Evolutionary conservation across 1,140 invertebrate genomes (phyloP), one percentile per base, ranked within the genome.

Genomic region (Drosophila obscura): DNA sequence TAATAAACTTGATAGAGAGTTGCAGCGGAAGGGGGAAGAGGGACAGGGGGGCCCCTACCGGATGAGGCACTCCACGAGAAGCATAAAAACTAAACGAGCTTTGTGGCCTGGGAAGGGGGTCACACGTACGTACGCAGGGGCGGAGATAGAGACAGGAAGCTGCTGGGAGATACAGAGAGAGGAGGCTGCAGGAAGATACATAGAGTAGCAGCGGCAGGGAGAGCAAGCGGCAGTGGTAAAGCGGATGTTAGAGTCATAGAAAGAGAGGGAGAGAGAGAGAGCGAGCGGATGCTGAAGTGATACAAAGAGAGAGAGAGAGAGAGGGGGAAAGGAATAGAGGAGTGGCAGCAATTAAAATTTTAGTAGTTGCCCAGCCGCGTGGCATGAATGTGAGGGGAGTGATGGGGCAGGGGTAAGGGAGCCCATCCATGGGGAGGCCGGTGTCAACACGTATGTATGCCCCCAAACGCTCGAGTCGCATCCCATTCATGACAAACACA

Each of bases 341-440:
- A 87, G 78, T 85, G 58, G 61, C 75, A 88, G 82, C 82, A 87
- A 87, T 87, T 87, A 87, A 87, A 87, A 88, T 87, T 88, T 82
- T 88, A 87, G 66, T 82, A 77, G 63, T 77, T 57, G 71, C 73
- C 78, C 77, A 50, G 28, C 59, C 44, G 49, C 28, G 76, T 56
- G 49, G 15, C 35, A 8, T n/a, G 35, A 8, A 51, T n/a, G 3
- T 5, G 13, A 31, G 39, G 43, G 39, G 43, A 46, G 41, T 15
- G 24, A 31, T 24, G 51, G 41, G 41, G 16, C 9, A 8, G 31
- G 9, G 35, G 35, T 5, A 1, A 19, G 24, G 1, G 43, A 41
- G 50, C 6, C 35, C 49, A n/a, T 22, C 8, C 7, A n/a, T 15
- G 28, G n/a, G 51, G 24, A n/a, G 39, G 41, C n/a, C n/a, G 41